Conservation (phyloP, 2,113 vertebrate species). For the Acrocephalus arundinaceus region DNA sequence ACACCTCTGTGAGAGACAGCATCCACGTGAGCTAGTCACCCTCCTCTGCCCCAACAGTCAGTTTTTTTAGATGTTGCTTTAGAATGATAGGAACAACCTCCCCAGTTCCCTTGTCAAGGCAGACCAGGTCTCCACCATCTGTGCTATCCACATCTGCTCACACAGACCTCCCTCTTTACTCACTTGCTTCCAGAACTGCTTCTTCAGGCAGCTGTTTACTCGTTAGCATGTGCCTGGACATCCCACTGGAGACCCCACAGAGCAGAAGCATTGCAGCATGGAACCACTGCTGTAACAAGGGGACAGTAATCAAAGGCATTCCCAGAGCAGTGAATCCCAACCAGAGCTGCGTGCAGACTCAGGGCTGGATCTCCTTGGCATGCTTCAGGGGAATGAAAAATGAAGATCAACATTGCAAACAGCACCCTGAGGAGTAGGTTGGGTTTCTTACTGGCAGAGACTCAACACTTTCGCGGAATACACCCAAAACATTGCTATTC, state of each 20-base stretch:
- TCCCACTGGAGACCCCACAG: background rate
- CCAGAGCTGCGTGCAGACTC: background rate
- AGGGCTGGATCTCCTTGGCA: background rate
- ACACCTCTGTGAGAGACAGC: background rate
- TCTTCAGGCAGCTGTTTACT: background rate
- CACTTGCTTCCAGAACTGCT: background rate
- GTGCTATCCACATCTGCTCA: background rate
- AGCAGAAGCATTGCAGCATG: background rate
- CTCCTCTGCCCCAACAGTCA: background rate
- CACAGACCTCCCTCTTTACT: background rate
- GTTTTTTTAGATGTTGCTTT: background rate
- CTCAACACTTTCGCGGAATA: background rate
- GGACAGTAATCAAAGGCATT: background rate
- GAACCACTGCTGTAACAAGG: background rate
- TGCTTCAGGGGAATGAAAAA: background rate
- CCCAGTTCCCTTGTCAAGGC: background rate
- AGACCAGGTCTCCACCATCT: background rate
- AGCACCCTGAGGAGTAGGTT: constrained; percentile 48
- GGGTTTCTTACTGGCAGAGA: constrained; percentile 37
- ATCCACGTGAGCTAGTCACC: background rate
- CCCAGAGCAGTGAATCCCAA: background rate
- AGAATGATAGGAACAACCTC: background rate
- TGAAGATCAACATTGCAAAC: constrained; percentile 33
- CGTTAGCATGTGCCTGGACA: background rate
- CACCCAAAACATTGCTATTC: constrained; percentile 27